phyloP scores from a whole-genome alignment of 2,113 vertebrate genomes.

The Halichoerus grypus region DNA sequence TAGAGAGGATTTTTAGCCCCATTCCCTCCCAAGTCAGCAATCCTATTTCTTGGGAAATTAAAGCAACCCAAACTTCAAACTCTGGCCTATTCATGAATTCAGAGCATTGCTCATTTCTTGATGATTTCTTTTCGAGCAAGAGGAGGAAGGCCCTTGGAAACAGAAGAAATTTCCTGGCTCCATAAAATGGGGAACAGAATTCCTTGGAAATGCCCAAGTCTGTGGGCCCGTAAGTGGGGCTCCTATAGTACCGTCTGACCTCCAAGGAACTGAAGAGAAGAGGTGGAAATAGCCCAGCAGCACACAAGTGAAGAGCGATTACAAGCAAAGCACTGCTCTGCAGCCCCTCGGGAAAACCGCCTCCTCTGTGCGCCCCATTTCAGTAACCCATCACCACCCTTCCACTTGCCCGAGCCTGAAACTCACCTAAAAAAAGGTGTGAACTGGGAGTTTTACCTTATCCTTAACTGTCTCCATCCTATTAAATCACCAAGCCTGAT shows the following conservation, averaged over 20 bases:
- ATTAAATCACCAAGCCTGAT: not conserved
- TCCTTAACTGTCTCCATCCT: not conserved
- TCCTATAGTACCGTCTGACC: not conserved
- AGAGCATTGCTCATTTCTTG: not conserved
- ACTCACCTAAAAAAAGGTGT: not conserved
- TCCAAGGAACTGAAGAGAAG: not conserved
- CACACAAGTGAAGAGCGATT: rapidly evolving
- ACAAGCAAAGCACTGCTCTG: not conserved
- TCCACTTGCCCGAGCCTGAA: not conserved
- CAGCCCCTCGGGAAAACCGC: not conserved
- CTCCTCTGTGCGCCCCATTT: not conserved
- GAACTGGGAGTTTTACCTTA: not conserved
- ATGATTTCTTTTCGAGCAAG: not conserved
- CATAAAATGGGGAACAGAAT: not conserved
- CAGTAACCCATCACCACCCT: not conserved
- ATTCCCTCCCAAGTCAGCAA: not conserved
- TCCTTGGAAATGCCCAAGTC: not conserved
- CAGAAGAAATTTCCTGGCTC: not conserved
- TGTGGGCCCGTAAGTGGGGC: not conserved
- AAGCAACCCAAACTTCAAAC: not conserved
- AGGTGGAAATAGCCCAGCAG: not conserved
- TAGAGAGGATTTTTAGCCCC: not conserved
- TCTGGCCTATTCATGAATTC: not conserved
- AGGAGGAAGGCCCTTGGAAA: not conserved
- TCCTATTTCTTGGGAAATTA: not conserved